A percentile compares a stretch with the other conserved stretches of the same genome.
Evolutionary conservation across 2,797 vertebrate species (phyloP).

Genomic region (Halcyon smyrnensis): DNA sequence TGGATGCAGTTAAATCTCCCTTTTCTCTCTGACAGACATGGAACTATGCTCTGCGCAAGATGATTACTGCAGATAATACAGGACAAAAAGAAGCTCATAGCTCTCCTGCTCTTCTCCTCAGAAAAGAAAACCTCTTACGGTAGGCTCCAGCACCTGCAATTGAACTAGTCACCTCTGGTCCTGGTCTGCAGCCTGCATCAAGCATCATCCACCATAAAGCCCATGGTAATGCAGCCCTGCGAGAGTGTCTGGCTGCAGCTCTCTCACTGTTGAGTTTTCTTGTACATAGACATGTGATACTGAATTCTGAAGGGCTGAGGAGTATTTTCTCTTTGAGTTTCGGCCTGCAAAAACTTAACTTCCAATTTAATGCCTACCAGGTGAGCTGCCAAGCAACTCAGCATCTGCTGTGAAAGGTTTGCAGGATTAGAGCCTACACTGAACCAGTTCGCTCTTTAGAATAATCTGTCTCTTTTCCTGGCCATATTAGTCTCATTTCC

Average conservation of each 20-base stretch:
- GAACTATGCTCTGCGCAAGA: conserved; percentile 69
- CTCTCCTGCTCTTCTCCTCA: conserved; percentile 62
- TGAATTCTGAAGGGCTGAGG: neutral
- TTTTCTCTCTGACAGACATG: conserved; percentile 61
- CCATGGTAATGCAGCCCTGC: neutral
- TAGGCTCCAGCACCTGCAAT: conserved; percentile 1
- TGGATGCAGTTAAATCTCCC: neutral
- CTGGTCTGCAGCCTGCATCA: neutral
- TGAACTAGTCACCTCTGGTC: neutral
- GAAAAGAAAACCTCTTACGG: conserved; percentile 79
- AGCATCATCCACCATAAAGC: neutral
- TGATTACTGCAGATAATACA: conserved; percentile 59
- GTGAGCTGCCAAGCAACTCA: neutral
- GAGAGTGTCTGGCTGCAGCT: neutral
- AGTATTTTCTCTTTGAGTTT: neutral
- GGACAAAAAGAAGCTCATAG: conserved; percentile 69
- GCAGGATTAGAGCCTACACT: neutral
- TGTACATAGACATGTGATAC: rapidly evolving
- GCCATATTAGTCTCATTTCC: neutral
- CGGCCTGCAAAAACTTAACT: neutral
- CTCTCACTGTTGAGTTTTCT: neutral
- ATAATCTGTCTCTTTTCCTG: neutral
- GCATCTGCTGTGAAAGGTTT: neutral
- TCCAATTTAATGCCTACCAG: neutral
- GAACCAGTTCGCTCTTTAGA: neutral